Base-by-base conservation (phyloP, 2,113 vertebrate species). In the Serilophus lunatus region DNA sequence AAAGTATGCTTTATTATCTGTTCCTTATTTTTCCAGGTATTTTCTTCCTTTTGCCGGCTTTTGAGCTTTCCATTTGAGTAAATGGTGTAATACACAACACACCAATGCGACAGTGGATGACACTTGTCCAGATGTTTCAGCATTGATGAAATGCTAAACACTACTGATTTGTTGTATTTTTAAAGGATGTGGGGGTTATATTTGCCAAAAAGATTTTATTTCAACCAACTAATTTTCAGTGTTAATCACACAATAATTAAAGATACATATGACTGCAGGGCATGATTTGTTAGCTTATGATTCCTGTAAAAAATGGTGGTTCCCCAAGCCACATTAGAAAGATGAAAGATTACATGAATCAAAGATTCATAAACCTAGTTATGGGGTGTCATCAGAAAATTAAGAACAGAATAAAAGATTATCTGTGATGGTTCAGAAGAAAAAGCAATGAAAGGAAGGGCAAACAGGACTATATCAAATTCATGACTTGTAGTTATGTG, bases 281-380 rank as follows among this genome's bases (percentile, higher is more conserved):
- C 13, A 45, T 76, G 77, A 87, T 79, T 78, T 92, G 19, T 84
- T 92, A 89, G 40, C 74, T 76, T 85, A 65, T 18, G 36, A 68
- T 68, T 61, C 53, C 61, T 82, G 36, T 92, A 87, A 95, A 90
- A 92, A 95, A 85, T 87, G 50, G 81, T 65, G 35, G 44, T n/a
- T 95, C 18, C 70, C 83, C 63, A 42, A 94, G 40, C 77, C 81
- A 91, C 45, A 53, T 89, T 89, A 93, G 66, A 84, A 93, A 85
- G 74, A 91, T 96, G 94, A 97, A 95, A n/a, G 69, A 97, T 94
- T 94, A 51, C 42, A 44, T 36, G 82, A 93, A 97, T 96, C 79
- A 97, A 97, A 96, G 93, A 97, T 97, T 97, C 90, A 96, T 95
- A 96, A 97, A 92, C 85, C 92, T 96, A 96, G 91, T 95, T 96